Evolutionary conservation across 2,888 invertebrate genomes (phyloP).

Genomic region (Nasonovia ribisnigri): DNA sequence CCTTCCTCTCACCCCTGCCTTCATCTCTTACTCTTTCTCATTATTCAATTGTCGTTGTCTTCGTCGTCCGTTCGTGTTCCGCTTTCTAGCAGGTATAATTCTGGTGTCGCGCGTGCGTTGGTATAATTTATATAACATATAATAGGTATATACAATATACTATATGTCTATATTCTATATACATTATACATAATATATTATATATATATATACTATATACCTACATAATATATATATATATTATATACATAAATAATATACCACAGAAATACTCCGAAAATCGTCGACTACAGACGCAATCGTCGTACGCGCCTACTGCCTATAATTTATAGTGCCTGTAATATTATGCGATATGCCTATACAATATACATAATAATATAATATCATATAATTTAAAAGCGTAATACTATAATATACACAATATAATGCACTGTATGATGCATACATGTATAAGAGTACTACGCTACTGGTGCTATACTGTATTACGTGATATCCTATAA

Average conservation of each 20-base stretch:
- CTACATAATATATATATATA: neutral
- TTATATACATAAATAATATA: neutral
- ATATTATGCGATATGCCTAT: neutral
- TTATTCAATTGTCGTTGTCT: neutral
- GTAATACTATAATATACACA: neutral
- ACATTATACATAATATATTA: neutral
- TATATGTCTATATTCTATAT: neutral
- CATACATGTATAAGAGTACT: neutral
- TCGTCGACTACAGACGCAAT: neutral
- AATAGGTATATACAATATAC: no score
- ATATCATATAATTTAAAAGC: no score
- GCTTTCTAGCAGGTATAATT: constrained; percentile 46
- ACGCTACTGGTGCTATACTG: neutral
- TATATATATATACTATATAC: neutral
- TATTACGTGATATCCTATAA: neutral
- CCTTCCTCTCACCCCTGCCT: neutral
- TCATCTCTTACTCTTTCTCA: no score
- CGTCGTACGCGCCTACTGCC: neutral
- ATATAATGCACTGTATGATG: neutral
- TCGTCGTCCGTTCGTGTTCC: constrained; percentile 30
- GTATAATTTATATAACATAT: neutral
- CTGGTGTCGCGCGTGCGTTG: neutral
- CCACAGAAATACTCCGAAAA: neutral
- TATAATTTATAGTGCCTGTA: neutral
- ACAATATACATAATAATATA: neutral